Percentiles rank a stretch among this genome's conserved stretches.
phyloP scores from a whole-genome alignment of 2,797 vertebrate species.

The Notolepis coatsorum region DNA sequence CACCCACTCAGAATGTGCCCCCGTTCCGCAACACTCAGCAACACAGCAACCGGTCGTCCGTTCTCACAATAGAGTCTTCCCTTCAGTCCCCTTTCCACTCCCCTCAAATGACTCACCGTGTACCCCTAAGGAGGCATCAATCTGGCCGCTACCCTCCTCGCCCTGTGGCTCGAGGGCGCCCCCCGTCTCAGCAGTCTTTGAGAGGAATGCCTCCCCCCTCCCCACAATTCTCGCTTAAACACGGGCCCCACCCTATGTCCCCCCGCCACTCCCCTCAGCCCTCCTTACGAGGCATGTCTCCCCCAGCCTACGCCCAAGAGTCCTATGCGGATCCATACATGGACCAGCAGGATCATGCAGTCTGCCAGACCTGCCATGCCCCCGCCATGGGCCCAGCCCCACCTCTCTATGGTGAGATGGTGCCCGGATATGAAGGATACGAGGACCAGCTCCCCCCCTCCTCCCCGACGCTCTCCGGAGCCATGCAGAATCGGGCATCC shows the following conservation, averaged over 20 bases:
- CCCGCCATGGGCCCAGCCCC: conserved; percentile 35
- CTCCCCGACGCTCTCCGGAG: conserved; percentile 51
- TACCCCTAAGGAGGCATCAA: conserved; percentile 61
- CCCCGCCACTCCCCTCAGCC: conserved; percentile 61
- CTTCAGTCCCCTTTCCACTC: conserved; percentile 73
- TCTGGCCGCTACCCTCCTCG: conserved; percentile 66
- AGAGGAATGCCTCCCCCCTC: conserved; percentile 67
- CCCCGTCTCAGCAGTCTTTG: conserved; percentile 69
- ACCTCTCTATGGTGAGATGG: conserved; percentile 41
- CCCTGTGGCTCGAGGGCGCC: conserved; percentile 78
- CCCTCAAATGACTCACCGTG: conserved; percentile 67
- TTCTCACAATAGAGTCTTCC: conserved; percentile 73
- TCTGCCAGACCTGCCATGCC: conserved; percentile 52
- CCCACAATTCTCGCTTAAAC: conserved; percentile 77
- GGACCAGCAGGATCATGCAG: conserved; percentile 54
- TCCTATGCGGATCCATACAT: conserved; percentile 45
- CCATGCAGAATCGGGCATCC: conserved; percentile 66
- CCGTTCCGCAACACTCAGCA: conserved; percentile 77
- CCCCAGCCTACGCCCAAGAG: conserved; percentile 37
- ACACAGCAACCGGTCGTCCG: conserved; percentile 78
- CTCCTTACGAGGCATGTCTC: conserved; percentile 41
- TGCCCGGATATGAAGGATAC: conserved; percentile 27
- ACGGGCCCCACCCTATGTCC: conserved; percentile 59
- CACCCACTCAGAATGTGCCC: conserved; percentile 81
- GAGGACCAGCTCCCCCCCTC: conserved; percentile 24